Percentiles rank a stretch among this genome's conserved stretches.
These are phyloP conservation scores for Gadus macrocephalus DNA, from an alignment of 2,113 vertebrate species.

Conservation along the genomic window DNA sequence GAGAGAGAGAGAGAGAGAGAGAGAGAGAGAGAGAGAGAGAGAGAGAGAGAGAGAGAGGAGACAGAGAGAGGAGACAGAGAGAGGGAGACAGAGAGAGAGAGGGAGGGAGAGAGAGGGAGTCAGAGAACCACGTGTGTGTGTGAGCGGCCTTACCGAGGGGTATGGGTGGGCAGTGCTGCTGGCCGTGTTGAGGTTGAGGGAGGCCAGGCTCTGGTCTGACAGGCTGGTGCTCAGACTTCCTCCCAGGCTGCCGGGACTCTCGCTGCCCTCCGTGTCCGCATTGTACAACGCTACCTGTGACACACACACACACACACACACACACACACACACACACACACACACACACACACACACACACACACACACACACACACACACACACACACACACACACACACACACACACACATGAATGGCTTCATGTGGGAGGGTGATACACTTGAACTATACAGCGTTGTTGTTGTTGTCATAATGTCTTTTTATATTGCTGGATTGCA, in stretches of 20 bases:
- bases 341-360: not conserved
- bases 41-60: no score
- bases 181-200: slow-evolving; percentile 71
- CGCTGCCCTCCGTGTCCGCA: slow-evolving; percentile 70
- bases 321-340: slow-evolving; percentile 3
- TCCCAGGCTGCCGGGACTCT: slow-evolving; percentile 69
- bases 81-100: no score
- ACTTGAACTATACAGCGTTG: not conserved
- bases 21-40: no score
- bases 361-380: not conserved
- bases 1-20: no score
- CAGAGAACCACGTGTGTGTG: no score
- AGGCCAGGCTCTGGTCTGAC: slow-evolving; percentile 74
- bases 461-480: not conserved
- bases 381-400: not conserved
- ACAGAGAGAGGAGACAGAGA: no score
- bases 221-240: slow-evolving; percentile 78
- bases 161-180: slow-evolving; percentile 66
- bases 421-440: no score
- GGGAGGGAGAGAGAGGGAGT: no score
- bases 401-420: not conserved
- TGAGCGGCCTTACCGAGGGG: slow-evolving; percentile 53
- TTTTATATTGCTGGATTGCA: not conserved
- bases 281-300: slow-evolving; percentile 70
- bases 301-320: not conserved